Conservation (phyloP, 1,140 invertebrate genomes). For the Pissodes strobi region DNA sequence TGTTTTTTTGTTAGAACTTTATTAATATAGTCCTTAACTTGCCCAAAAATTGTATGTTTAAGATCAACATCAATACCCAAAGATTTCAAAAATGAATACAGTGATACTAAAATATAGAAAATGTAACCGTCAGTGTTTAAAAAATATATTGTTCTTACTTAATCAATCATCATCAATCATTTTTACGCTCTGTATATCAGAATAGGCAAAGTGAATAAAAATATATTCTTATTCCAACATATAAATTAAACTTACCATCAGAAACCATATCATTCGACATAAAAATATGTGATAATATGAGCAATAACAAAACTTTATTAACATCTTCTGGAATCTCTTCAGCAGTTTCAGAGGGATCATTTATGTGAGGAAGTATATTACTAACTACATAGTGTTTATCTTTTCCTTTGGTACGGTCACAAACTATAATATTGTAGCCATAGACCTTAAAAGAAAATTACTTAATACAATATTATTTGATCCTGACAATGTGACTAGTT, state of each 20-base stretch:
- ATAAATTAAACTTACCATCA: conserved; percentile 39
- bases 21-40: conserved; percentile 44
- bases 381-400: conserved; percentile 41
- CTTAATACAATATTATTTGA: too few relatives aligned
- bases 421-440: conserved; percentile 44
- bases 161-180: too few relatives aligned
- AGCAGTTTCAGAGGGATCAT: conserved; percentile 28
- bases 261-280: conserved; percentile 41
- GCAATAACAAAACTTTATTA: conserved; percentile 42
- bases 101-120: conserved; percentile 40
- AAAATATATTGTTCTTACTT: too few relatives aligned
- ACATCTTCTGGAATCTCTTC: conserved; percentile 35
- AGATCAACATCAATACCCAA: conserved; percentile 40
- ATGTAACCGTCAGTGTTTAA: too few relatives aligned
- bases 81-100: conserved; percentile 44
- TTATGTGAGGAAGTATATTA: conserved; percentile 36
- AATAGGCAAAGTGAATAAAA: too few relatives aligned
- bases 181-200: too few relatives aligned
- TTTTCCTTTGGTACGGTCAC: conserved; percentile 30
- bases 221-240: too few relatives aligned
- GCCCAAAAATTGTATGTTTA: conserved; percentile 43
- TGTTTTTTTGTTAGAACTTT: conserved; percentile 39
- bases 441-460: conserved; percentile 46
- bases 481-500: too few relatives aligned
- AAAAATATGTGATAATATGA: conserved; percentile 46